Evolutionary conservation across 1,140 invertebrate genomes (phyloP), one percentile per base, ranked within the genome.

Genomic region (Brachystomella parvula): DNA sequence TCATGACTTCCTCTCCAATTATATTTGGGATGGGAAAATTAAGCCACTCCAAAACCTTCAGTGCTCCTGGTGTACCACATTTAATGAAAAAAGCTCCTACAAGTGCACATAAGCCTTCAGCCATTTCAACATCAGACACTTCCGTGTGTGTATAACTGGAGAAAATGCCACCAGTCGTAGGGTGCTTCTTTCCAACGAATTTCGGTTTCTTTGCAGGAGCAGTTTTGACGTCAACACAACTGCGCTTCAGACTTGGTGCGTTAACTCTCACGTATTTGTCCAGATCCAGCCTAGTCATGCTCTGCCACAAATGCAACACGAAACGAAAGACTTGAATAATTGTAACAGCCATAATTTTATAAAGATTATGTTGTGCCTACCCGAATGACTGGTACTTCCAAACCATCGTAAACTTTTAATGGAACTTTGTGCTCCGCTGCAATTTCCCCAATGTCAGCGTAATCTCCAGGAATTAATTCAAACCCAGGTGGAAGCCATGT

Each of bases 51-150:
- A 94, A 76, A 53, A 94, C 77, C 64, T 80, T 81, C 1, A 89
- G 65, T 17, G 84, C 83, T 30, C 78, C 80, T 63, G 76, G 68
- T 26, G 81, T 75, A n/a, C 84, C 84, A 74, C 80, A 81, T 26
- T 74, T 77, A 69, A 83, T 75, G 19, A 82, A 77, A 68, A 90
- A 89, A 19, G 86, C 86, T 0, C 92, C 92, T 31, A 94, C 83
- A 0, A 96, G 76, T 0, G 92, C 87, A 80, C 95, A 92, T 2
- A 94, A 83, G 72, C 82, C 84, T 79, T 95, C 92, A 0, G 92
- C 86, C 1, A 93, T 79, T 49, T 80, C 82, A 81, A 92, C 83
- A 71, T 84, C 81, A 6, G 78, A 76, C 1, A 88, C 74, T 28
- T 78, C 71, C 71, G 83, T 80, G 17, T 77, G 75, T 17, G 77